Evolutionary conservation across 2,888 invertebrate species (phyloP).

Genomic region (Tetragnatha montana): DNA sequence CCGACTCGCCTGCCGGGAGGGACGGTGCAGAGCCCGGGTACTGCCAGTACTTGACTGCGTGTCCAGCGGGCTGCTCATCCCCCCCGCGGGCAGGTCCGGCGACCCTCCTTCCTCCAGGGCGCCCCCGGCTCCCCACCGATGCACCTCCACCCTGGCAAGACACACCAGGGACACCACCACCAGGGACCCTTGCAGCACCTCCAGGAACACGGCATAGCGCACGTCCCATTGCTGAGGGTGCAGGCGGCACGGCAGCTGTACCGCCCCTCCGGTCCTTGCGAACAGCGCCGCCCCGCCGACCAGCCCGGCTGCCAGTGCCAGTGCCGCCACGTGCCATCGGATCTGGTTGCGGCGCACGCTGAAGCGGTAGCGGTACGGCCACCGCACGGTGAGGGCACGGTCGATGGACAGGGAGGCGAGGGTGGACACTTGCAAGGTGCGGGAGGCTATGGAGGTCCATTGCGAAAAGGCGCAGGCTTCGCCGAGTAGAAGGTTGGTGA

Average conservation of each 20-base stretch:
- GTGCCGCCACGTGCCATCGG: constrained; percentile 78
- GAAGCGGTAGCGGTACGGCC: constrained; percentile 75
- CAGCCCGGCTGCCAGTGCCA: constrained; percentile 79
- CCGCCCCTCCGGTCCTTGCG: constrained; percentile 73
- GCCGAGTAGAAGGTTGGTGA: constrained; percentile 68
- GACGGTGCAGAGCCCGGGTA: constrained; percentile 67
- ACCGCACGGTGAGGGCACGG: constrained; percentile 76
- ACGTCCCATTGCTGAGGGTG: constrained; percentile 78
- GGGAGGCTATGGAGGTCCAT: constrained; percentile 79
- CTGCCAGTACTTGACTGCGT: constrained; percentile 65
- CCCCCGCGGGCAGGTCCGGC: constrained; percentile 73
- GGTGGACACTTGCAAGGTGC: constrained; percentile 79
- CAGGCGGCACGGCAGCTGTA: constrained; percentile 75
- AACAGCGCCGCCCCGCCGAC: constrained; percentile 79
- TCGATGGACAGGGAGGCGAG: constrained; percentile 79
- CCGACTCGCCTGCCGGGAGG: constrained; percentile 59
- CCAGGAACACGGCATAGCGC: constrained; percentile 78
- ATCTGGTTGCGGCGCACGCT: constrained; percentile 75
- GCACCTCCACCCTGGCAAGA: constrained; percentile 75
- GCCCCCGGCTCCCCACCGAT: constrained; percentile 45
- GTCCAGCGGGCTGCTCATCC: constrained; percentile 73
- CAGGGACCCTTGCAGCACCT: constrained; percentile 79
- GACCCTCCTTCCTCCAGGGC: constrained; percentile 69
- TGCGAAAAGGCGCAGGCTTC: constrained; percentile 77
- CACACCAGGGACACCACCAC: constrained; percentile 78